Percentiles rank a stretch among this genome's conserved stretches.
phyloP scores from a whole-genome alignment of 2,797 vertebrate genomes.

The Balearica regulorum region DNA sequence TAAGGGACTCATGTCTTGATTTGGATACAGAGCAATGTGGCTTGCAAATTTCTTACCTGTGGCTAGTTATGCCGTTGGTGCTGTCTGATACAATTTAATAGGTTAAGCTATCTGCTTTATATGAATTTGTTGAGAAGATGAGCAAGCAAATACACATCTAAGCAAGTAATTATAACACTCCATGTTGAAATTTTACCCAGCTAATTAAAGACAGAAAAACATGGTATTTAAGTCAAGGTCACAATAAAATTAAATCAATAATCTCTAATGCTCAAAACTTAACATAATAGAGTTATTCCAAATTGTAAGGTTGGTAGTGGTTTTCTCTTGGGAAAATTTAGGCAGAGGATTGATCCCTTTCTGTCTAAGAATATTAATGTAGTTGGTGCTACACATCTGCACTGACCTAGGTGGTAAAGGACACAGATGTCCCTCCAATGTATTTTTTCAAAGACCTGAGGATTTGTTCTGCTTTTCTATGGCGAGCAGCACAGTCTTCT shows the following conservation, averaged over 20 bases:
- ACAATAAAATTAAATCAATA: not conserved
- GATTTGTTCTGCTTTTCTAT: not conserved
- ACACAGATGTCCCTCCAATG: not conserved
- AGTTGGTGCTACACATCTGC: accelerated
- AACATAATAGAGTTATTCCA: not conserved
- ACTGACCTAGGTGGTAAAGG: not conserved
- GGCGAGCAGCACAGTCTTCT: not conserved
- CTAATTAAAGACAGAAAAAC: not conserved
- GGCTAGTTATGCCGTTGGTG: not conserved
- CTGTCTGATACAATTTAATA: not conserved
- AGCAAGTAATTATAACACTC: not conserved
- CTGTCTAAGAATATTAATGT: not conserved
- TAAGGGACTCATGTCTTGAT: not conserved
- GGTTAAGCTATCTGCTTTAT: not conserved
- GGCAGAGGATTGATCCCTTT: not conserved
- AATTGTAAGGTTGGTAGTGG: not conserved
- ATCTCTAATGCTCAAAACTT: not conserved
- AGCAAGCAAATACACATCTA: not conserved
- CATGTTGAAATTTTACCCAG: not conserved
- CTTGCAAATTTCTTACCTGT: not conserved
- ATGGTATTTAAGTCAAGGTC: not conserved
- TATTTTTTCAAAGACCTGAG: not conserved
- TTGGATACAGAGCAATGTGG: not conserved
- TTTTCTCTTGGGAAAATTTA: not conserved
- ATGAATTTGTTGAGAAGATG: not conserved